These are phyloP conservation scores for Lucilia cuprina DNA, from an alignment of 1,140 invertebrate genomes.

Conservation along the genomic window DNA sequence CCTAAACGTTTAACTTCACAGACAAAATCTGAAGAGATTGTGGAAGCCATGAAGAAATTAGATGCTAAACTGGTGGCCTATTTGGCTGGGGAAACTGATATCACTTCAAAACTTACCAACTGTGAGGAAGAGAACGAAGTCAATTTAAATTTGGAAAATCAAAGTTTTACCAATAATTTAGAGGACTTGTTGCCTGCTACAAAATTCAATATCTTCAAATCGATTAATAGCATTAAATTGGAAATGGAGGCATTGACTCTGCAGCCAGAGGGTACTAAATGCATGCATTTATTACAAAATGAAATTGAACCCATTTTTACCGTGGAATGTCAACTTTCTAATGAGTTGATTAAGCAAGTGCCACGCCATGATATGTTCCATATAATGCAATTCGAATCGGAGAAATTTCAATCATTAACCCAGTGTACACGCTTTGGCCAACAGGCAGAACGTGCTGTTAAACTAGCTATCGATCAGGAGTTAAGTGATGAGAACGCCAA, in stretches of 20 bases:
- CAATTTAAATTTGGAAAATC: slow-evolving; percentile 24
- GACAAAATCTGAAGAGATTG: slow-evolving; percentile 47
- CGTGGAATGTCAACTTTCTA: slow-evolving; percentile 55
- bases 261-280: slow-evolving; percentile 55
- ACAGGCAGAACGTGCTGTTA: slow-evolving; percentile 49
- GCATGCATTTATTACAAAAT: slow-evolving; percentile 55
- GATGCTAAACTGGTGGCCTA: slow-evolving; percentile 55
- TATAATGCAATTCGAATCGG: slow-evolving; percentile 60
- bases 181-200: slow-evolving; percentile 36
- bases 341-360: slow-evolving; percentile 49
- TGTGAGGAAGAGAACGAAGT: slow-evolving; percentile 14
- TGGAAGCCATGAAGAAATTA: slow-evolving; percentile 60
- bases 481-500: slow-evolving; percentile 16
- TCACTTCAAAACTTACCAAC: slow-evolving; percentile 25
- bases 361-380: slow-evolving; percentile 53
- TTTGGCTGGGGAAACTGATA: slow-evolving; percentile 44
- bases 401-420: slow-evolving; percentile 58
- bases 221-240: slow-evolving; percentile 49
- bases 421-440: slow-evolving; percentile 59
- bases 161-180: slow-evolving; percentile 7
- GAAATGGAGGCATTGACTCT: slow-evolving; percentile 56
- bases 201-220: slow-evolving; percentile 46
- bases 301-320: slow-evolving; percentile 58
- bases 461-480: slow-evolving; percentile 36
- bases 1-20: slow-evolving; percentile 26